A percentile compares a stretch with the other conserved stretches of the same genome.
These are phyloP conservation scores for Anguilla rostrata DNA, from an alignment of 2,113 vertebrate genomes.

Conservation along the genomic window DNA sequence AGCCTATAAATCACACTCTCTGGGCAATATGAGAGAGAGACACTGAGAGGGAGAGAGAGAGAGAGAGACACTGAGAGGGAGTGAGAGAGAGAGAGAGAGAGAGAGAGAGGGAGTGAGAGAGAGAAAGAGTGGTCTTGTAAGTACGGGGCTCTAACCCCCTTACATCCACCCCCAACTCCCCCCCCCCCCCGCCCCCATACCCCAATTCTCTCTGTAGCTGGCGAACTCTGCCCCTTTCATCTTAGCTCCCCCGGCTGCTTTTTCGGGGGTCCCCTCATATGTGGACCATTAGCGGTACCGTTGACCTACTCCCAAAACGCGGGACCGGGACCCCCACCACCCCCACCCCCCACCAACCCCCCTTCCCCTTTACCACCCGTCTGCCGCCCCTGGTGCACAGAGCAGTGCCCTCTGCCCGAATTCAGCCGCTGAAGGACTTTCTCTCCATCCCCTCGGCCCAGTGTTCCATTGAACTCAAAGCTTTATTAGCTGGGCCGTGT, in stretches of 20 bases:
- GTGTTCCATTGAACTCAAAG: background rate
- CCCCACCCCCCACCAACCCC: no score
- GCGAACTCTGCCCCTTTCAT: background rate
- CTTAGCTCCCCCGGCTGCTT: background rate
- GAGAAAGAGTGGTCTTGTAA: background rate
- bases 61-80: no score
- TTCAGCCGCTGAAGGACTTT: background rate
- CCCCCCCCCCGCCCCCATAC: background rate
- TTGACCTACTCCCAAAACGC: background rate
- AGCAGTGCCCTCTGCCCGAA: background rate
- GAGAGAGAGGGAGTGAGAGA: background rate
- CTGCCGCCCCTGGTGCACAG: background rate
- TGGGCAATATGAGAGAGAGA: background rate
- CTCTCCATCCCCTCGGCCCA: background rate
- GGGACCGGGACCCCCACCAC: background rate
- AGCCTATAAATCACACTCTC: conserved; percentile 12
- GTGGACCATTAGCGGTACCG: conserved; percentile 8
- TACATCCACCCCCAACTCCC: no score
- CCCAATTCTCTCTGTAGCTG: background rate
- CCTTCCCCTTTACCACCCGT: background rate
- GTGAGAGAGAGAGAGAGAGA: background rate
- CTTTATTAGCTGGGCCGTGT: background rate
- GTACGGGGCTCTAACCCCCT: conserved; percentile 1
- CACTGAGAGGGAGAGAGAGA: no score
- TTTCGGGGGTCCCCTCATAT: conserved; percentile 6